Conservation (phyloP, 2,888 invertebrate species). For the Hermodice carunculata region DNA sequence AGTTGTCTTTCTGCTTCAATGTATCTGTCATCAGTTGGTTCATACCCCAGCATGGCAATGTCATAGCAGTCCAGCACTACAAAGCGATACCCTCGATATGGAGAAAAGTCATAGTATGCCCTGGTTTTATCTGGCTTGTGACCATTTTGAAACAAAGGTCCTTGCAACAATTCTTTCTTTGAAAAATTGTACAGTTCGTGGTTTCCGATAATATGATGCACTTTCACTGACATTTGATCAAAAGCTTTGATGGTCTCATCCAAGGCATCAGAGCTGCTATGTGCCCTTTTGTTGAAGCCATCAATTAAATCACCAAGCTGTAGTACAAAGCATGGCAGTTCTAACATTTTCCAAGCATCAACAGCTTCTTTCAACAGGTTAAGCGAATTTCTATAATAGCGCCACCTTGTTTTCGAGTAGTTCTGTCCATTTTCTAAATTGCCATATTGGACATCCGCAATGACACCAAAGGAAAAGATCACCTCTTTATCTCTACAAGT, state of each 20-base stretch:
- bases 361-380: constrained; percentile 59
- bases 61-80: constrained; percentile 68
- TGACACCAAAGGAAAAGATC: constrained; percentile 63
- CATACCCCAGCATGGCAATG: constrained; percentile 60
- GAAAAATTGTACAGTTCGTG: constrained; percentile 70
- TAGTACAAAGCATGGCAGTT: constrained; percentile 56
- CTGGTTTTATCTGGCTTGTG: constrained; percentile 26
- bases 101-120: constrained; percentile 64
- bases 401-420: constrained; percentile 52
- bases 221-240: constrained; percentile 36
- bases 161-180: constrained; percentile 47
- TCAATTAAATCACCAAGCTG: constrained; percentile 70
- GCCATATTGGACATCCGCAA: constrained; percentile 70
- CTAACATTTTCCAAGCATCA: constrained; percentile 50
- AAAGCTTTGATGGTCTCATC: constrained; percentile 53
- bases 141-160: constrained; percentile 11
- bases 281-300: constrained; percentile 54
- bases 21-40: constrained; percentile 44
- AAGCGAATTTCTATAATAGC: constrained; percentile 66
- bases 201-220: constrained; percentile 67
- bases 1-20: constrained; percentile 51
- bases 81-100: constrained; percentile 53
- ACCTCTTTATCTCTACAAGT: too few relatives aligned
- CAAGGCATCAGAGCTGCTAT: constrained; percentile 51
- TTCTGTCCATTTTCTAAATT: constrained; percentile 65